Conservation (phyloP, 2,113 vertebrate genomes). For the Girardinichthys multiradiatus region DNA sequence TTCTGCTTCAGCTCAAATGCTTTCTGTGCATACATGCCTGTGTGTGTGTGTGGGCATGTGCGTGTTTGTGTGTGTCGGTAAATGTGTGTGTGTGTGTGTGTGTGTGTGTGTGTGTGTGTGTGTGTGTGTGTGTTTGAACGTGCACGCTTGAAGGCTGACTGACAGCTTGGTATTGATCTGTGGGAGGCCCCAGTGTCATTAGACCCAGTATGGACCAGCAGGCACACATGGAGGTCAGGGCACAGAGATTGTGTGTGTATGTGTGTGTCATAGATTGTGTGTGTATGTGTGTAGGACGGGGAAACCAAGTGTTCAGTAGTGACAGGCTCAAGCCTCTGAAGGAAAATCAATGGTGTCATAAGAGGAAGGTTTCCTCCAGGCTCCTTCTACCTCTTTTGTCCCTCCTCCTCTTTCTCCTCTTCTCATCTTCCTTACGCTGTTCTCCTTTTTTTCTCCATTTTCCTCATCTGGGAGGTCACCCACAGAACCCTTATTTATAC, state of each 20-base stretch:
- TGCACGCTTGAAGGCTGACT: conserved; percentile 67
- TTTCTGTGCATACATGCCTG: background rate
- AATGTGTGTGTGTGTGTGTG: conserved; percentile 9
- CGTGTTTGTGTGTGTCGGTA: conserved; percentile 15
- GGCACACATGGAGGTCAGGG: conserved; percentile 80
- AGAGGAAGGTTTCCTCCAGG: conserved; percentile 78
- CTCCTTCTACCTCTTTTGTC: conserved; percentile 39
- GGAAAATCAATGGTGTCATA: conserved; percentile 82
- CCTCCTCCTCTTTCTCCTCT: conserved; percentile 16
- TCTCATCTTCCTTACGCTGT: conserved; percentile 9
- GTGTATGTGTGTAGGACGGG: conserved; percentile 35
- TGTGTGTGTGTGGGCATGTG: conserved; percentile 25
- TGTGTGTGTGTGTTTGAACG: conserved; percentile 12
- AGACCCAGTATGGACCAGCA: conserved; percentile 81
- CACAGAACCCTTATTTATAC: conserved; percentile 26
- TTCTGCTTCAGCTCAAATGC: conserved; percentile 33
- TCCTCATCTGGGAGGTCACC: conserved; percentile 42
- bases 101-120: conserved; percentile 16
- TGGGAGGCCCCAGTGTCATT: conserved; percentile 79
- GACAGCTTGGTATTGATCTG: conserved; percentile 79
- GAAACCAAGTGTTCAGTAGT: conserved; percentile 76
- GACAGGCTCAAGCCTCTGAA: conserved; percentile 80
- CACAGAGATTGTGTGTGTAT: conserved; percentile 56
- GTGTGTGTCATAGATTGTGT: conserved; percentile 14
- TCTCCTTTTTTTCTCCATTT: conserved; percentile 1